A percentile compares a stretch with the other conserved stretches of the same genome.
Evolutionary conservation across 2,113 vertebrate species (phyloP).

Genomic region (Cisticola juncidis): DNA sequence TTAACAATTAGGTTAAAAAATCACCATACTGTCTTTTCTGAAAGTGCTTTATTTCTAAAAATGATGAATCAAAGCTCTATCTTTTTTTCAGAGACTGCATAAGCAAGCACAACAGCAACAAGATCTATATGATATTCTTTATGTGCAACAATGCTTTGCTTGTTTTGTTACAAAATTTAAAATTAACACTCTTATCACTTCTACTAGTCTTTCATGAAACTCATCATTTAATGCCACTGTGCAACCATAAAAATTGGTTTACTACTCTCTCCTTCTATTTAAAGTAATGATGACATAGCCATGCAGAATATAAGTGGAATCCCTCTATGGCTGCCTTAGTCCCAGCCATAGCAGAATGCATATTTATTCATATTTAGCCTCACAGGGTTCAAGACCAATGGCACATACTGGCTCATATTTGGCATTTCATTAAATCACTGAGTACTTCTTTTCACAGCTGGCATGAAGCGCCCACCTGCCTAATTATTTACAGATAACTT

Average conservation of each 20-base stretch:
- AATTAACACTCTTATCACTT: neutral
- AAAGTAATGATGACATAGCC: neutral
- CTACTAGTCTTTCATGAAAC: neutral
- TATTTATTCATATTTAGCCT: neutral
- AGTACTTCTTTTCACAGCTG: neutral
- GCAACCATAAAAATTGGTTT: neutral
- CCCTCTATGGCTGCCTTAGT: neutral
- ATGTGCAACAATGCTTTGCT: neutral
- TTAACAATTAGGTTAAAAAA: neutral
- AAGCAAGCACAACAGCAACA: neutral
- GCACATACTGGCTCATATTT: neutral
- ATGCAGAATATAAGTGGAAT: neutral
- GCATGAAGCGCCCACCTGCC: neutral
- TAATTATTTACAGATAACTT: conserved; percentile 15
- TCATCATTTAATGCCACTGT: neutral
- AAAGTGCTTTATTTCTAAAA: neutral
- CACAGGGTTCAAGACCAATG: neutral
- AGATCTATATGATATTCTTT: neutral
- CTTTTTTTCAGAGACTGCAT: neutral
- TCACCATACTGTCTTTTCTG: neutral
- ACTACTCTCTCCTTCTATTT: neutral
- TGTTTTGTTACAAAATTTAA: neutral
- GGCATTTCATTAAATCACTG: neutral
- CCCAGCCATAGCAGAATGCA: neutral
- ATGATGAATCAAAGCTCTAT: neutral